Evolutionary conservation across 2,113 vertebrate species (phyloP), one percentile per base, ranked within the genome.

Genomic region (Vanacampus margaritifer): DNA sequence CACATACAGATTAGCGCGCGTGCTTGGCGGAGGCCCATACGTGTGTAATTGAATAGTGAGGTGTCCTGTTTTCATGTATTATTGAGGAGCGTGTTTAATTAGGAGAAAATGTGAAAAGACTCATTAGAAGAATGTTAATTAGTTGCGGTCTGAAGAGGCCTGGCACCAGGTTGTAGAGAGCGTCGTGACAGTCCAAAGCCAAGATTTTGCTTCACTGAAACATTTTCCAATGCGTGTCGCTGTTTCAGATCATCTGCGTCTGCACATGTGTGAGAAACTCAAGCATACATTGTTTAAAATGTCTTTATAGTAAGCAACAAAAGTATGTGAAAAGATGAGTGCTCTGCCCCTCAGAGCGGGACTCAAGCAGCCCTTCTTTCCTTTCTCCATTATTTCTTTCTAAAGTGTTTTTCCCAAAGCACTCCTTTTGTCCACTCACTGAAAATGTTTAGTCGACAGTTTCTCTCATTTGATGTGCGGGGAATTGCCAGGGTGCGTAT

Each of bases 81-180:
- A 91, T 93, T 86, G 87, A 92, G 88, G 87, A 85, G 86, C 88
- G 87, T 67, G 84, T 90, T 92, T 91, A 93, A 93, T 92, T 87
- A 90, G 86, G 68, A 84, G 43, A 65, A 91, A 90, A 91, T 90
- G 89, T 89, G 85, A 91, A 91, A 92, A 90, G 89, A 89, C 91
- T 93, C 91, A 89, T 92, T 91, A 92, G 88, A 90, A 88, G 86
- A 89, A 90, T 92, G 90, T 86, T 93, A 92, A 92, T 92, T 89
- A 91, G 90, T 82, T 75, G 76, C 78, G 83, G 75, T 86, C 83
- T 85, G 84, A 85, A 88, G 90, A 89, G 82, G 70, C 79, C 80
- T 80, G 73, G 86, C 78, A 79, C 75, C 64, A 71, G 77, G 74
- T 75, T 28, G 64, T 74, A 71, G 64, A 63, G 23, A 72, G 73